These are phyloP conservation scores for Euura lappo DNA, from an alignment of 1,140 invertebrate species.

Conservation along the genomic window DNA sequence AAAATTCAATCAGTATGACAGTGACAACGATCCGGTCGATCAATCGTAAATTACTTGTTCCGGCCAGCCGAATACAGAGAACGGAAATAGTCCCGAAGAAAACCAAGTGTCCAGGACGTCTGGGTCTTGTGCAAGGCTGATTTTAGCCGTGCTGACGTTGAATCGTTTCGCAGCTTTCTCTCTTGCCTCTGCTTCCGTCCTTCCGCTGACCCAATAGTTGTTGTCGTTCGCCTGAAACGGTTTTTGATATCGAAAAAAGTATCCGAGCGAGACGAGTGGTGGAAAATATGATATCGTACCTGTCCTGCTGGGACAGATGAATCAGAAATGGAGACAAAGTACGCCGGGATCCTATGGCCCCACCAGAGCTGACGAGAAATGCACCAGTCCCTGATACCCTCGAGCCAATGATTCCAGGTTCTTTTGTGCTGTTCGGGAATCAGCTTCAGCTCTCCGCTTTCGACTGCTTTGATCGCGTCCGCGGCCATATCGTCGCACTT, in stretches of 20 bases:
- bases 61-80: slow-evolving; percentile 98
- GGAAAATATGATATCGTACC: slow-evolving; percentile 40
- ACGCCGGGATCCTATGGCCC: slow-evolving; percentile 98
- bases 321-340: slow-evolving; percentile 76
- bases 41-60: slow-evolving; percentile 65
- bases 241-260: not conserved
- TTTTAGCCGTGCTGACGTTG: slow-evolving; percentile 69
- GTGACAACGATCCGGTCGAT: slow-evolving; percentile 1
- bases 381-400: slow-evolving; percentile 89
- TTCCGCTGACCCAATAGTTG: slow-evolving; percentile 90
- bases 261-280: not conserved
- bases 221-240: slow-evolving; percentile 65
- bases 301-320: slow-evolving; percentile 40
- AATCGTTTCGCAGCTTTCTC: slow-evolving; percentile 85
- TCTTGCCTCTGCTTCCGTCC: slow-evolving; percentile 82
- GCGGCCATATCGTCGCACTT: slow-evolving; percentile 85
- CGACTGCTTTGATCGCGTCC: slow-evolving; percentile 81
- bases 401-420: slow-evolving; percentile 97
- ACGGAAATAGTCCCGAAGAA: slow-evolving; percentile 96
- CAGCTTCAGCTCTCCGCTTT: slow-evolving; percentile 85
- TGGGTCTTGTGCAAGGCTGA: slow-evolving; percentile 83
- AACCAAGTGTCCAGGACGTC: slow-evolving; percentile 99
- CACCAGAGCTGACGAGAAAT: slow-evolving; percentile 99
- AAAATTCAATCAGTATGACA: slow-evolving; percentile 15
- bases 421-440: slow-evolving; percentile 92